Evolutionary conservation across 2,113 vertebrate genomes (phyloP).

Genomic region (Nansenia antarctica): DNA sequence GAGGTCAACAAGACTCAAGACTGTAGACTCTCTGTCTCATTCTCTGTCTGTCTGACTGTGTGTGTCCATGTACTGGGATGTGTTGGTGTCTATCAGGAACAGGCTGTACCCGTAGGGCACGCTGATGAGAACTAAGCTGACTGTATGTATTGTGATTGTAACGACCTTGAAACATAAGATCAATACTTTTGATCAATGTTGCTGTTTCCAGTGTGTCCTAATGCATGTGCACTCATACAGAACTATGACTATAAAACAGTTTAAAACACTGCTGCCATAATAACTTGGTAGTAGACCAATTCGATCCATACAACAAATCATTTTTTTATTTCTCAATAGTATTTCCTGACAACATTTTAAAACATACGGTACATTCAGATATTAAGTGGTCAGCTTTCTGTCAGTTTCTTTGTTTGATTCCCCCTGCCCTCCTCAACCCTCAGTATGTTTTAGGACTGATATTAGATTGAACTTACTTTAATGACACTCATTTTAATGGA

Average conservation of each 20-base stretch:
- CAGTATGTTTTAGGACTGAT: not conserved
- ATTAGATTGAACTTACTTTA: too few species aligned
- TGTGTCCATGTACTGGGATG: not conserved
- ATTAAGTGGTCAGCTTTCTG: not conserved
- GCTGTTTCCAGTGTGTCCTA: slow-evolving; percentile 9
- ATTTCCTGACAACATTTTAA: too few species aligned
- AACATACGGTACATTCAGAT: too few species aligned
- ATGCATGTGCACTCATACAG: too few species aligned
- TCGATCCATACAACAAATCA: too few species aligned
- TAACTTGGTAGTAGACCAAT: too few species aligned
- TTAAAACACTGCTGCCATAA: too few species aligned
- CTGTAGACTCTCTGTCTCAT: not conserved
- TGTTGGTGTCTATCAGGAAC: not conserved
- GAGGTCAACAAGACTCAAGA: not conserved
- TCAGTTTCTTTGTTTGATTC: not conserved
- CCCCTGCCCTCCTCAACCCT: not conserved
- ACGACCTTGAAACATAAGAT: slow-evolving; percentile 55
- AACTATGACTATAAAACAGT: too few species aligned
- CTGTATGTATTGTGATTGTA: too few species aligned
- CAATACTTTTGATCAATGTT: slow-evolving; percentile 42
- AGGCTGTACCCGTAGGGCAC: not conserved
- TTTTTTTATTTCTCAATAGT: too few species aligned
- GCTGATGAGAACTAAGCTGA: not conserved
- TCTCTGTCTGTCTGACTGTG: not conserved
- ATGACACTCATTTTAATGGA: too few species aligned